Percentiles rank a stretch among this genome's conserved stretches.
phyloP scores from a whole-genome alignment of 1,140 invertebrate species.

The Pseudomyrmex cubaensis region DNA sequence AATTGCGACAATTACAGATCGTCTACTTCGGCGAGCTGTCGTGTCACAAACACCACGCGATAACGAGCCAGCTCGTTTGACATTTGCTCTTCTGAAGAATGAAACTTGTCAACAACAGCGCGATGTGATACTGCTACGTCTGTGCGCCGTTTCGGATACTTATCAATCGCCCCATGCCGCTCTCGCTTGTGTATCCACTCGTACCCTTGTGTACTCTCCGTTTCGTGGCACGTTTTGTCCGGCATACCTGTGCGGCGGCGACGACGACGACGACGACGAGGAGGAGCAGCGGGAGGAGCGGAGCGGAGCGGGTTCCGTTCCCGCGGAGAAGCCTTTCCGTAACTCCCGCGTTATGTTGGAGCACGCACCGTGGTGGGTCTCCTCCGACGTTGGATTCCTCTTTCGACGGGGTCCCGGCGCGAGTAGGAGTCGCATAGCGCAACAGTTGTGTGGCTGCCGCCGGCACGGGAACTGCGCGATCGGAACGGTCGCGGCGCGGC shows the following conservation, averaged over 20 bases:
- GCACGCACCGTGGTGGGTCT: not conserved
- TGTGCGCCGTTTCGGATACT: too few species aligned
- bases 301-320: too few species aligned
- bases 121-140: too few species aligned
- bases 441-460: slow-evolving; percentile 63
- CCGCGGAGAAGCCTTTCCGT: slow-evolving; percentile 54
- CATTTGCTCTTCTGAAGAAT: too few species aligned
- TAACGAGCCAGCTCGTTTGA: too few species aligned
- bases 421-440: slow-evolving; percentile 22
- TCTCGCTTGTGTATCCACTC: not conserved
- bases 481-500: slow-evolving; percentile 28
- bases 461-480: slow-evolving; percentile 42
- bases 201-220: not conserved
- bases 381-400: not conserved
- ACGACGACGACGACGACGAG: not conserved
- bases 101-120: too few species aligned
- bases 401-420: slow-evolving; percentile 5
- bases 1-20: too few species aligned
- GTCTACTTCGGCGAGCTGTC: too few species aligned
- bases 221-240: not conserved
- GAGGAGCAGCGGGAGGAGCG: not conserved
- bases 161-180: too few species aligned
- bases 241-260: not conserved
- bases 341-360: slow-evolving; percentile 47
- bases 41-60: too few species aligned